Evolutionary conservation across 23 tunicate species (phyloP).

Genomic region (Ascidia mentula): DNA sequence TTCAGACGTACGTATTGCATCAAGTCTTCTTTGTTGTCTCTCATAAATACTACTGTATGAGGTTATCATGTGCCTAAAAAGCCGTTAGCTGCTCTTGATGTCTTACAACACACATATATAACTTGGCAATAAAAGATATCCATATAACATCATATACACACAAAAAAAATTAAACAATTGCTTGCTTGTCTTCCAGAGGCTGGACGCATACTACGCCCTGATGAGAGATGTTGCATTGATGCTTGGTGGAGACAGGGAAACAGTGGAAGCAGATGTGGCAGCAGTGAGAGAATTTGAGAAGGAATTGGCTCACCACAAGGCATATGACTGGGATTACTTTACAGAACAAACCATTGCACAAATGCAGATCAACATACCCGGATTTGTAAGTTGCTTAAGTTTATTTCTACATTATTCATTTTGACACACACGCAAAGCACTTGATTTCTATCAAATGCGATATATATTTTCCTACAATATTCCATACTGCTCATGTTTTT

Average conservation of each 20-base stretch:
- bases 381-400: not conserved
- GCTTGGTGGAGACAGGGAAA: not conserved
- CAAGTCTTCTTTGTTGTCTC: too few species aligned
- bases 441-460: too few species aligned
- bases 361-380: not conserved
- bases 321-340: constrained; percentile 19
- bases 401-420: too few species aligned
- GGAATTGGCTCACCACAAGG: constrained; percentile 15
- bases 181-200: constrained; percentile 21
- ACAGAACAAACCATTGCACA: not conserved
- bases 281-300: constrained; percentile 26
- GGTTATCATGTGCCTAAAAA: too few species aligned
- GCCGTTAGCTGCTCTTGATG: too few species aligned
- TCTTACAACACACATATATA: not conserved
- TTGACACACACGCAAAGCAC: too few species aligned
- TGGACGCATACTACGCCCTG: constrained; percentile 35
- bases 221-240: constrained; percentile 44
- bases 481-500: too few species aligned
- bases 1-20: not conserved
- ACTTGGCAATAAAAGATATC: not conserved
- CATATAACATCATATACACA: not conserved
- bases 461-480: too few species aligned
- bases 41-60: too few species aligned
- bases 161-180: too few species aligned
- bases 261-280: not conserved